Evolutionary conservation across 2,888 invertebrate genomes (phyloP), one percentile per base, ranked within the genome.

Genomic region (Mythimna impura): DNA sequence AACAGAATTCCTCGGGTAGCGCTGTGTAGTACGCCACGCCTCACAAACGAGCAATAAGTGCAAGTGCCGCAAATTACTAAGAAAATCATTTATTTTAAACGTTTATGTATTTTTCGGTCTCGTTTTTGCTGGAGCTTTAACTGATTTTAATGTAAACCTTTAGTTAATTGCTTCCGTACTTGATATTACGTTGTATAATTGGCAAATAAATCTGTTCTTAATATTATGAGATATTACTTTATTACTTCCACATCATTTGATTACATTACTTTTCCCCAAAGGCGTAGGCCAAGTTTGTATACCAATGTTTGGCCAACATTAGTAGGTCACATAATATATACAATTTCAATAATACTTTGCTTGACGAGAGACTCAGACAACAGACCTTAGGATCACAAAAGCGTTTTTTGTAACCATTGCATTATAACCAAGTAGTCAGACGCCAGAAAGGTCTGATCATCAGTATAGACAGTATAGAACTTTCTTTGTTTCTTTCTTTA

Each of bases 1-100:
- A 82, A 77, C 74, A 58, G 61, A 50, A 73, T 71, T 78, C 75
- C 75, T 79, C 65, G 65, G 71, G 69, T 74, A 71, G 62, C 62
- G 52, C 25, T n/a, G 54, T 68, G 71, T 22, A 47, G 47, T 8
- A 8, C n/a, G 50, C 50, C 61, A 78, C 66, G 76, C 67, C 70
- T 64, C 9, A 67, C 72, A 67, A 75, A 73, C 66, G 43, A 71
- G 71, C 61, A 71, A 65, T 71, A 65, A 66, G 54, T 77, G 50
- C 78, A 68, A 77, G 63, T 50, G 61, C 55, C 40, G 22, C 52
- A 58, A 68, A 74, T 81, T 72, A 84, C 73, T 81, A 68, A 66
- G 72, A 43, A 47, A 58, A 43, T 61, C 25, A 36, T 66, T 50
- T 43, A 55, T 68, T 81, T 66, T 50, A 62, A 66, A 60, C 30